These are phyloP conservation scores for Rhodophaea formosa DNA, from an alignment of 2,888 invertebrate species.

Conservation along the genomic window DNA sequence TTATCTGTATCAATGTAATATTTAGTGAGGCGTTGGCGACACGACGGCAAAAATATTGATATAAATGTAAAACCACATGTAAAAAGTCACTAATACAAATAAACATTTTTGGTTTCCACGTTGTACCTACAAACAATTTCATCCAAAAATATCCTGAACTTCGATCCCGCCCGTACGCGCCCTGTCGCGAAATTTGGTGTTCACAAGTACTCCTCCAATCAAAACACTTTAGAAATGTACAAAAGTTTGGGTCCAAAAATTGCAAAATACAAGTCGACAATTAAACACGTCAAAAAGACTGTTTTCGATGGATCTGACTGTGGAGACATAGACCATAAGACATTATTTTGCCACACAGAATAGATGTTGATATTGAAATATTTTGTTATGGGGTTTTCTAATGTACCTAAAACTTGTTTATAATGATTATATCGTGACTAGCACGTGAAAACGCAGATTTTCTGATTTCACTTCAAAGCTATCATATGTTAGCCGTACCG, in stretches of 20 bases:
- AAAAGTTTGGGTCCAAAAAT: slow-evolving; percentile 46
- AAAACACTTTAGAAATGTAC: slow-evolving; percentile 41
- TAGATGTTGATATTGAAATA: slow-evolving; percentile 18
- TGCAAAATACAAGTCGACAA: slow-evolving; percentile 26
- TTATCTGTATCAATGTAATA: not conserved
- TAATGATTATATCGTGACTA: slow-evolving; percentile 58
- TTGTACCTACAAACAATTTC: slow-evolving; percentile 61
- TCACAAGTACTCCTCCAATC: not conserved
- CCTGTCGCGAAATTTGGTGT: not conserved
- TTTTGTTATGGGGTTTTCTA: not conserved
- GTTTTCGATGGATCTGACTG: slow-evolving; percentile 1
- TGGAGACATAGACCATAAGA: slow-evolving; percentile 3
- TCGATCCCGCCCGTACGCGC: slow-evolving; percentile 10
- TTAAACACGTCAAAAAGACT: slow-evolving; percentile 14
- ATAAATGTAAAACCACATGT: slow-evolving; percentile 28
- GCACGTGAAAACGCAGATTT: slow-evolving; percentile 33
- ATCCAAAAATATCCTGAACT: slow-evolving; percentile 57
- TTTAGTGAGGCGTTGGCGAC: not conserved
- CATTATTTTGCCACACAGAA: slow-evolving; percentile 23
- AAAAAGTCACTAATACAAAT: slow-evolving; percentile 56
- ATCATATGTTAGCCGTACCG: not conserved
- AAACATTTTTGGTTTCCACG: slow-evolving; percentile 68
- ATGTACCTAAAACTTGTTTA: slow-evolving; percentile 38
- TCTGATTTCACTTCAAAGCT: not conserved
- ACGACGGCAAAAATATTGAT: not conserved